Evolutionary conservation across 92 coral and sea anemone species (phyloP).

Genomic region (Porites rus): DNA sequence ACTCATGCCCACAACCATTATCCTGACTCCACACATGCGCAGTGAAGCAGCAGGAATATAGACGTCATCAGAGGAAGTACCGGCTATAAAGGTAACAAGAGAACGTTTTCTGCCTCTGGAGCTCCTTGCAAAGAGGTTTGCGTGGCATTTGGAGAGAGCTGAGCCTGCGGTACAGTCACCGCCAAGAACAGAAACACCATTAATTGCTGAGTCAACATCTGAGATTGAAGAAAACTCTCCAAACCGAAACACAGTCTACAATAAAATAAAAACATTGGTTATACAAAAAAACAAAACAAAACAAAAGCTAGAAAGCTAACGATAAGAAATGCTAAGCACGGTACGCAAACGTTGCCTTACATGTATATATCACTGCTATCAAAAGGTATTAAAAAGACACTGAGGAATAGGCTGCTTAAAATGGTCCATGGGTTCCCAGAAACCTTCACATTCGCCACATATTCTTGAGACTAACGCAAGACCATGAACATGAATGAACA

Average conservation of each 20-base stretch:
- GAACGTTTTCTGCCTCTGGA: conserved; percentile 39
- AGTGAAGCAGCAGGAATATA: conserved; percentile 61
- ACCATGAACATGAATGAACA: no score
- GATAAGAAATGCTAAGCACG: no score
- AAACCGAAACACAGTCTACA: conserved; percentile 13
- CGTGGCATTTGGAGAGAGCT: conserved; percentile 9
- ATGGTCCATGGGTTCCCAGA: no score
- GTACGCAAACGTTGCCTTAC: no score
- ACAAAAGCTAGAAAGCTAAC: no score
- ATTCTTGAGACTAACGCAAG: no score
- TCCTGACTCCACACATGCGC: conserved; percentile 64
- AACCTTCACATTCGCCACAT: no score
- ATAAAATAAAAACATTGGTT: no score
- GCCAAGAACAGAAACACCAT: neutral
- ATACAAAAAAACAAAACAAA: no score
- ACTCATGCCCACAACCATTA: conserved; percentile 73
- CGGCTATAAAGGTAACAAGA: conserved; percentile 73
- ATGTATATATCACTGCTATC: no score
- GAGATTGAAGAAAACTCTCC: conserved; percentile 9
- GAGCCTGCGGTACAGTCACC: conserved; percentile 23
- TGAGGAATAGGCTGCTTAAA: no score
- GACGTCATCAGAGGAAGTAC: conserved; percentile 73
- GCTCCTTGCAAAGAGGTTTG: conserved; percentile 13
- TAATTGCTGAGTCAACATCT: conserved; percentile 13
- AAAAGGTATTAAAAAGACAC: no score